phyloP scores from a whole-genome alignment of 2,113 vertebrate species.

The Hippocampus zosterae region DNA sequence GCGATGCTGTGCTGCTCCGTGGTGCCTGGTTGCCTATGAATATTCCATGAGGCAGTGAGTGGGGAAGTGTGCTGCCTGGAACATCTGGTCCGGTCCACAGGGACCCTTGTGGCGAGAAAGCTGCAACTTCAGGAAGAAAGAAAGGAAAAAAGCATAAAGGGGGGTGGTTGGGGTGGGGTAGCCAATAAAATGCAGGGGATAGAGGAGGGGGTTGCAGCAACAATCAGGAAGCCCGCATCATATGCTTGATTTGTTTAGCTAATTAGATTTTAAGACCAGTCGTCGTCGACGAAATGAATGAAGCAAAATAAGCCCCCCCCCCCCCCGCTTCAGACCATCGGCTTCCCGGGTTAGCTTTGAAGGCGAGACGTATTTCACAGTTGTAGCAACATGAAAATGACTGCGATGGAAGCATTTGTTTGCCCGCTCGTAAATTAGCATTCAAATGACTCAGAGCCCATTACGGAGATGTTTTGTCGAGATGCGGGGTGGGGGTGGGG shows the following conservation, averaged over 20 bases:
- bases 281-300: conserved; percentile 48
- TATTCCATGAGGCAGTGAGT: conserved; percentile 79
- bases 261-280: conserved; percentile 75
- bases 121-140: conserved; percentile 72
- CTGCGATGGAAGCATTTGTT: conserved; percentile 26
- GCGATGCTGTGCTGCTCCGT: conserved; percentile 53
- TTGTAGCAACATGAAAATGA: neutral
- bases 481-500: no score
- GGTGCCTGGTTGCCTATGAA: conserved; percentile 78
- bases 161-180: conserved; percentile 34
- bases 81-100: conserved; percentile 79
- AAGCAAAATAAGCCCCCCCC: conserved; percentile 44
- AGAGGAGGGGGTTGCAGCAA: conserved; percentile 30
- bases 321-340: conserved; percentile 26
- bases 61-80: conserved; percentile 77
- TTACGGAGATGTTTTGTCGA: conserved; percentile 28
- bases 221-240: conserved; percentile 71
- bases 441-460: conserved; percentile 19
- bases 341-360: conserved; percentile 15
- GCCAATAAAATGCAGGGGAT: conserved; percentile 65
- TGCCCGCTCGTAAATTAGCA: conserved; percentile 36
- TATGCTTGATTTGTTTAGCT: conserved; percentile 78
- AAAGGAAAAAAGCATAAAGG: conserved; percentile 12
- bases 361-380: conserved; percentile 28
- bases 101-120: conserved; percentile 79